Percentiles rank a stretch among this genome's conserved stretches.
Conservation (phyloP, 2,888 invertebrate species). For the Ecdyonurus torrentis region DNA sequence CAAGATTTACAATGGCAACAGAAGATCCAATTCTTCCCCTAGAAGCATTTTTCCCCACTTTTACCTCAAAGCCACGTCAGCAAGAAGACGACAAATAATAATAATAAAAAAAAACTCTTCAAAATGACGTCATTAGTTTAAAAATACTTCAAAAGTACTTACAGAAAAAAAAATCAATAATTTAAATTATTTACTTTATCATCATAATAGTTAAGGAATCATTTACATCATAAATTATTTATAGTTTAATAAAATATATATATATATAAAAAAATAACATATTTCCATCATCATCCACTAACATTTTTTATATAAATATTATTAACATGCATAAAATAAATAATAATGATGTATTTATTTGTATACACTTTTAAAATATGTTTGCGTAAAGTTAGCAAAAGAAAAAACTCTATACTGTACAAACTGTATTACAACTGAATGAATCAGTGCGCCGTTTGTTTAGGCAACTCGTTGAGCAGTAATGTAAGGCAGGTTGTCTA, state of each 20-base stretch:
- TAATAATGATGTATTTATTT: background rate
- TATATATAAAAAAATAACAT: no score
- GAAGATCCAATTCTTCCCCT: conserved; percentile 66
- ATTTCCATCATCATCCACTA: no score
- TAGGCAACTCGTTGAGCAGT: background rate
- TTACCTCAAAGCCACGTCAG: background rate
- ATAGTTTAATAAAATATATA: no score
- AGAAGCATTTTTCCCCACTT: conserved; percentile 57
- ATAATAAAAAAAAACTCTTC: no score
- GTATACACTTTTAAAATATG: background rate
- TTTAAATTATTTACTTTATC: no score
- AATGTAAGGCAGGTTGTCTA: background rate
- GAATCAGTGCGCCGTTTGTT: background rate
- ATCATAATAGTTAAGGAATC: no score
- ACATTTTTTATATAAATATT: no score
- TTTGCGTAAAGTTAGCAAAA: background rate
- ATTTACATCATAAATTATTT: no score
- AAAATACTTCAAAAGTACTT: no score
- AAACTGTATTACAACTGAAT: background rate
- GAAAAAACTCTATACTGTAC: no score
- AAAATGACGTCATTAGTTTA: background rate
- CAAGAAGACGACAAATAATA: background rate
- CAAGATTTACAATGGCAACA: conserved; percentile 55
- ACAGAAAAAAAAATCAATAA: no score
- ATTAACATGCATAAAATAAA: background rate